Evolutionary conservation across 1,140 invertebrate genomes (phyloP).

Genomic region (Drosophila eugracilis): DNA sequence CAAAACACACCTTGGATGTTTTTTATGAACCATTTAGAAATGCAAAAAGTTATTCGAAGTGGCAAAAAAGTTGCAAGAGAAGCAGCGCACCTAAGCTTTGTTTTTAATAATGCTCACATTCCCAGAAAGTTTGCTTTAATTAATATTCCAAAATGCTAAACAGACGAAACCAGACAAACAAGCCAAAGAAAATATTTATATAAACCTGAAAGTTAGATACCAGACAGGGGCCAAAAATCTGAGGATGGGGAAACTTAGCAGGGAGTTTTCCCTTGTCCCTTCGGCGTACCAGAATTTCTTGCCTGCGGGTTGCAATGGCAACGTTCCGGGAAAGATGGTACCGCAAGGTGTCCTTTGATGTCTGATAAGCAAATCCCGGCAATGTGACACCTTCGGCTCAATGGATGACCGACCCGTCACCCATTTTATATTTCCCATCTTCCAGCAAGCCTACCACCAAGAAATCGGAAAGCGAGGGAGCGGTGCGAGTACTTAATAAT

Average conservation of each 20-base stretch:
- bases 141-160: conserved; percentile 50
- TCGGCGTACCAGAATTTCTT: neutral
- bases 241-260: neutral
- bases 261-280: neutral
- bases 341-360: conserved; percentile 53
- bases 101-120: conserved; percentile 32
- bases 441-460: neutral
- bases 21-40: neutral
- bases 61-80: conserved; percentile 7
- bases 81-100: conserved; percentile 5
- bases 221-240: conserved; percentile 9
- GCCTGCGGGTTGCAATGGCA: conserved; percentile 39
- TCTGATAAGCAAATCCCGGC: conserved; percentile 48
- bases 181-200: conserved; percentile 35
- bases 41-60: neutral
- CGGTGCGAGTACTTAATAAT: conserved; percentile 48
- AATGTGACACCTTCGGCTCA: conserved; percentile 45
- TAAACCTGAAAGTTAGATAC: conserved; percentile 38
- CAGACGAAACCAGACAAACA: conserved; percentile 41
- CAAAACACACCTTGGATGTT: neutral
- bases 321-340: conserved; percentile 20
- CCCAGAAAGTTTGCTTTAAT: conserved; percentile 45
- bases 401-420: conserved; percentile 29
- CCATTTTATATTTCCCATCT: conserved; percentile 9
- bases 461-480: conserved; percentile 16